These are phyloP conservation scores for Hydrozoanthus tunicans DNA, from an alignment of 64 coral and sea anemone genomes.

Conservation along the genomic window DNA sequence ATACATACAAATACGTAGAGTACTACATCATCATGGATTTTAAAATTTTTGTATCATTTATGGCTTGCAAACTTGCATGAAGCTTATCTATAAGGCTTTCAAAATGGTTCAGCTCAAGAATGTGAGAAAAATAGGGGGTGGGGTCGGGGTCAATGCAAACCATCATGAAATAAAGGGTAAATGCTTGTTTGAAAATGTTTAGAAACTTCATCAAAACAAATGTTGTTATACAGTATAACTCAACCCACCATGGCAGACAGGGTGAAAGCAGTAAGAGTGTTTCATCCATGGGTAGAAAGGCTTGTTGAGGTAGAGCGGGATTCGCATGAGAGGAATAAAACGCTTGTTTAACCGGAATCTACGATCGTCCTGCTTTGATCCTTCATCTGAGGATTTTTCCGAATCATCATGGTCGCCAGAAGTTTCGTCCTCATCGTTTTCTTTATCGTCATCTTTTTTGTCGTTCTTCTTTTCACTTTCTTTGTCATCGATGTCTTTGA, in stretches of 20 bases:
- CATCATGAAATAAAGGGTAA: too few species aligned
- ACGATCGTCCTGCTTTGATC: constrained; percentile 15
- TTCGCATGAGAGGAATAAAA: constrained; percentile 38
- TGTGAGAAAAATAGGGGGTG: too few species aligned
- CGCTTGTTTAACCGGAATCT: constrained; percentile 10
- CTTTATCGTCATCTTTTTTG: constrained; percentile 15
- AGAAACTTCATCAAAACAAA: too few species aligned
- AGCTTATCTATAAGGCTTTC: too few species aligned
- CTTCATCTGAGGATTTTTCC: background rate
- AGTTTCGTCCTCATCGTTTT: constrained; percentile 17
- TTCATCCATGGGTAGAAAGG: constrained; percentile 60
- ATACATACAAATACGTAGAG: too few species aligned
- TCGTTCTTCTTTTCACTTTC: constrained; percentile 26
- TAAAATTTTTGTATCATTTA: too few species aligned
- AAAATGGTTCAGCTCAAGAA: too few species aligned
- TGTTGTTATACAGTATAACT: too few species aligned
- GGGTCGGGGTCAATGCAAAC: too few species aligned
- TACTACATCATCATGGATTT: too few species aligned
- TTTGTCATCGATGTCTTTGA: constrained; percentile 37
- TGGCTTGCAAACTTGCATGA: too few species aligned
- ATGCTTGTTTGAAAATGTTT: too few species aligned
- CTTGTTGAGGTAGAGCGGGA: constrained; percentile 49
- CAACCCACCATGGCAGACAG: constrained; percentile 49
- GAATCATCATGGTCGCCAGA: constrained; percentile 17
- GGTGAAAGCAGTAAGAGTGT: constrained; percentile 52